These are phyloP conservation scores for Upupa epops DNA, from an alignment of 2,113 vertebrate genomes.

Conservation along the genomic window DNA sequence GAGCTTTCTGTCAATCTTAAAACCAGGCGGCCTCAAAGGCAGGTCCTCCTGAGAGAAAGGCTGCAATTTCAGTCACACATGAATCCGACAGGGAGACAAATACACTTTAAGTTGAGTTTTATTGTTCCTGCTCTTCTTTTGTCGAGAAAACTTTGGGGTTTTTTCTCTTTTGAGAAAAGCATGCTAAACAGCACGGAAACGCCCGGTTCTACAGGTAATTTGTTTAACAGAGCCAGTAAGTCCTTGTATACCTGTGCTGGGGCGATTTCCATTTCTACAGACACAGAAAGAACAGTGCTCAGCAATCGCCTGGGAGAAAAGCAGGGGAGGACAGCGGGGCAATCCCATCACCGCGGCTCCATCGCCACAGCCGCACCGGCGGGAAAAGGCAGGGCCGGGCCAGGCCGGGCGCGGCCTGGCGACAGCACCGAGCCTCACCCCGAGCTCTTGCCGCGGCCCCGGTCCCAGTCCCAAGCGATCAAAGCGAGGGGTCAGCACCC, in stretches of 20 bases:
- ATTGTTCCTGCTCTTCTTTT: neutral
- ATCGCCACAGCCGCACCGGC: neutral
- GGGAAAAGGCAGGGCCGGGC: neutral
- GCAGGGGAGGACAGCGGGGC: neutral
- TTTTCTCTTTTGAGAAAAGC: neutral
- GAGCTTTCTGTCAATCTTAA: neutral
- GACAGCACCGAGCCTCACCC: neutral
- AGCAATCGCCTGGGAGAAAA: accelerated
- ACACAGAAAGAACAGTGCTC: neutral
- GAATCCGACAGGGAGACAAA: neutral
- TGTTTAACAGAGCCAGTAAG: no score
- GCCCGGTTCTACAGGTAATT: neutral
- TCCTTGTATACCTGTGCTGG: accelerated
- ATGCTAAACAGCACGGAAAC: accelerated
- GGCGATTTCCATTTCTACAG: accelerated
- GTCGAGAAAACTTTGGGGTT: neutral
- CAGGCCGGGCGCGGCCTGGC: no score
- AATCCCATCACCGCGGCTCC: no score
- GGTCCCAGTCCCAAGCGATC: neutral
- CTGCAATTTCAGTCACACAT: neutral
- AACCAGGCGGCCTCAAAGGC: neutral
- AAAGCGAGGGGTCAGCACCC: neutral
- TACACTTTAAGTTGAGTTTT: neutral
- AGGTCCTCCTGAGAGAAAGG: neutral
- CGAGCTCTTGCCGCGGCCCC: neutral